Evolutionary conservation across 2,888 invertebrate genomes (phyloP).

Genomic region (Drosophila rellima): DNA sequence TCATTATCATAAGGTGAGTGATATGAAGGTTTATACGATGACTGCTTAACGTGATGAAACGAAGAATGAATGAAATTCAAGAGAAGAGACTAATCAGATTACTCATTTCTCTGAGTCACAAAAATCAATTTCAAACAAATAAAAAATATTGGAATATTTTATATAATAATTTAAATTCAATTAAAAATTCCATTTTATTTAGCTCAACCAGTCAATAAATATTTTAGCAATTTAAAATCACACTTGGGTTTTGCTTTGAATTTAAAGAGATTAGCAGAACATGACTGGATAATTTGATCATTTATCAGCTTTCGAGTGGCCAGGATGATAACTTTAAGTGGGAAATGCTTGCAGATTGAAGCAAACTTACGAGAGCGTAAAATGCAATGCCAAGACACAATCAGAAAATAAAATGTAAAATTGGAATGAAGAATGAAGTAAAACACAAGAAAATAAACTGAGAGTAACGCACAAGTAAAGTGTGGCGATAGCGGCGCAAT

Average conservation of each 20-base stretch:
- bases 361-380: conserved; percentile 34
- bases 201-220: no score
- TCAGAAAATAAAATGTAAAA: conserved; percentile 47
- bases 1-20: not conserved
- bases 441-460: conserved; percentile 24
- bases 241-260: no score
- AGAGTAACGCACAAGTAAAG: conserved; percentile 26
- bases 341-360: conserved; percentile 7
- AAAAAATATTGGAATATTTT: no score
- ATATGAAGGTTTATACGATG: conserved; percentile 6
- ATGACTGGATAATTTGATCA: no score
- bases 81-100: not conserved
- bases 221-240: no score
- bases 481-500: conserved; percentile 55
- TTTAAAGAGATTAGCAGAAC: no score
- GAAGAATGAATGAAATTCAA: not conserved
- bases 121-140: no score
- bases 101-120: no score
- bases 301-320: no score
- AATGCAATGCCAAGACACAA: conserved; percentile 36
- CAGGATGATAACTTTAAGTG: not conserved
- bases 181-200: no score
- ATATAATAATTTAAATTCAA: no score
- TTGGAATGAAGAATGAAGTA: conserved; percentile 43
- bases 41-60: not conserved